phyloP scores from a whole-genome alignment of 2,888 invertebrate genomes.

The Autographa pulchrina region DNA sequence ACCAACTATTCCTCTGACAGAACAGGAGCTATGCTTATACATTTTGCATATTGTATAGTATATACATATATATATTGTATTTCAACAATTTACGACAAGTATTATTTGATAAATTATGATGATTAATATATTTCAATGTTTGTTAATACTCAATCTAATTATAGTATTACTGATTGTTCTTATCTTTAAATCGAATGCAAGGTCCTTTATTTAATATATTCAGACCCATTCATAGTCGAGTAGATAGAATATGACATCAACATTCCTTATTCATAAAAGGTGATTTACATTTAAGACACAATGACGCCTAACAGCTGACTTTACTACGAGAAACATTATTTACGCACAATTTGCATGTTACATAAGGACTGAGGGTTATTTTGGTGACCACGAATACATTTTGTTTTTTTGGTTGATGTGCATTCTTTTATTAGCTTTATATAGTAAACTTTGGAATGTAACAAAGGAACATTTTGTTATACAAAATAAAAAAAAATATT shows the following conservation, averaged over 20 bases:
- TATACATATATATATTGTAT: too few species aligned
- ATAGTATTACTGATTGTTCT: not conserved
- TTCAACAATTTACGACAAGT: too few species aligned
- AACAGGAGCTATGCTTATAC: slow-evolving; percentile 48
- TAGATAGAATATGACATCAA: slow-evolving; percentile 55
- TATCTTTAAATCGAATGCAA: slow-evolving; percentile 1
- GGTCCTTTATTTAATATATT: not conserved
- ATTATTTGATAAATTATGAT: too few species aligned
- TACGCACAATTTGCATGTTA: slow-evolving; percentile 54
- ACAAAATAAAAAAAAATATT: not conserved
- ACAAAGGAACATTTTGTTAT: slow-evolving; percentile 24
- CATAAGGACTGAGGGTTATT: slow-evolving; percentile 30
- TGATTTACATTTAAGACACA: slow-evolving; percentile 55
- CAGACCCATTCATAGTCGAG: slow-evolving; percentile 15
- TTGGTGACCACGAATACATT: slow-evolving; percentile 35
- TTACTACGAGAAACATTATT: slow-evolving; percentile 60
- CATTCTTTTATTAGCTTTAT: not conserved
- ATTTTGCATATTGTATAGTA: not conserved
- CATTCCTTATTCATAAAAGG: slow-evolving; percentile 60
- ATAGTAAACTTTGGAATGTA: slow-evolving; percentile 9
- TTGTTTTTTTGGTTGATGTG: slow-evolving; percentile 27
- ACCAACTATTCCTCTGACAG: slow-evolving; percentile 30
- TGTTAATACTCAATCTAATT: not conserved
- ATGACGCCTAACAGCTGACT: slow-evolving; percentile 65
- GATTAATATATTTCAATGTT: too few species aligned